phyloP scores from a whole-genome alignment of 2,888 invertebrate genomes.

The Oxystoma pomonae region DNA sequence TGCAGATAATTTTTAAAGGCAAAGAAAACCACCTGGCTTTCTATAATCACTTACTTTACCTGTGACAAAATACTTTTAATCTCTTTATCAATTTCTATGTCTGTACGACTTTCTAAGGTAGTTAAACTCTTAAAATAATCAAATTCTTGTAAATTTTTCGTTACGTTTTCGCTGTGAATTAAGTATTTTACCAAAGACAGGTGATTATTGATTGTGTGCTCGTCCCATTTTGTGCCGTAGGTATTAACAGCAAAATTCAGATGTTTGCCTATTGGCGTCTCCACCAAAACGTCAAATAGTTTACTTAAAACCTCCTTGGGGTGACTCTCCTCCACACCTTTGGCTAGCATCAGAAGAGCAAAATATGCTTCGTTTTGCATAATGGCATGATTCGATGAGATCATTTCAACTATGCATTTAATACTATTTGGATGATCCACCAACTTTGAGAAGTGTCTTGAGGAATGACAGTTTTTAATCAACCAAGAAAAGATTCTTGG shows the following conservation, averaged over 20 bases:
- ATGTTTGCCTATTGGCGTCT: conserved; percentile 41
- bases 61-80: conserved; percentile 3
- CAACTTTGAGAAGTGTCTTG: conserved; percentile 41
- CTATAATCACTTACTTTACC: too few relatives aligned
- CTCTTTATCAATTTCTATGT: conserved; percentile 1
- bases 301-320: conserved; percentile 17
- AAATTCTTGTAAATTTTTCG: conserved; percentile 34
- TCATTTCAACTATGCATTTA: conserved; percentile 75
- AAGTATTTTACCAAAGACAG: conserved; percentile 39
- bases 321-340: conserved; percentile 9
- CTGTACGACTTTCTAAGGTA: background rate
- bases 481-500: conserved; percentile 75
- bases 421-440: conserved; percentile 64
- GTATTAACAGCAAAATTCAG: conserved; percentile 39
- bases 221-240: conserved; percentile 42
- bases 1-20: too few relatives aligned
- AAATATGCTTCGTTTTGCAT: conserved; percentile 85
- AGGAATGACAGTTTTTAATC: conserved; percentile 62
- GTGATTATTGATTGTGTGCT: conserved; percentile 40
- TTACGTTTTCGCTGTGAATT: conserved; percentile 29
- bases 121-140: conserved; percentile 18
- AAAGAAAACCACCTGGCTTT: too few relatives aligned
- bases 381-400: conserved; percentile 75
- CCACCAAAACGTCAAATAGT: conserved; percentile 27
- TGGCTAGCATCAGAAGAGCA: conserved; percentile 62